Base-by-base conservation (phyloP, 2,113 vertebrate genomes). In the Neodontobutis hainanensis region DNA sequence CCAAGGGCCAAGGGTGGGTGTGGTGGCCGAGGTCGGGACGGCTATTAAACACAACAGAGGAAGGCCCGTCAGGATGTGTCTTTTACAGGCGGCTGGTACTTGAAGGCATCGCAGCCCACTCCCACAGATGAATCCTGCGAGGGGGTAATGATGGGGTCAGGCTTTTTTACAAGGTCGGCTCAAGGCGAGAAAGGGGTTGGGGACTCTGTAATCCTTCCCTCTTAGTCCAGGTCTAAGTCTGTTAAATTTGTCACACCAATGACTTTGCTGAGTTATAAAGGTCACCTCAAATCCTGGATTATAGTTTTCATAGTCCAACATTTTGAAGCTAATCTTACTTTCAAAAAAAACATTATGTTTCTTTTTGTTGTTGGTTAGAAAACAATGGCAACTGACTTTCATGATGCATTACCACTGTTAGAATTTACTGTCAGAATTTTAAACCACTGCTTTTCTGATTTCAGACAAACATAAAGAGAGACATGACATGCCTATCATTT, bases 11-110 rank as follows among this genome's bases (percentile, higher is more conserved):
- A 76, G 84, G 75, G 77, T 80, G 87, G 87, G 86, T 85, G 88
- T 73, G 82, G 88, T 83, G 86, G 78, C 9, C 70, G 68, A 85
- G 87, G 84, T 87, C 81, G 82, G 78, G 70, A 64, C 70, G 70
- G 79, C 89, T 85, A 91, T 90, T 92, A 90, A 92, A 92, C 84
- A 91, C 85, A 87, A 84, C 83, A 89, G 87, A 90, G 89, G 89
- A 88, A 90, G 86, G 82, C 65, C 83, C 78, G 84, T 87, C 92
- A 92, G 91, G 92, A 92, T 90, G 87, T 91, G 78, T 84, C 86
- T 86, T 90, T 90, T 91, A 90, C 85, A 88, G 85, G 81, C 68
- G 79, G 84, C 87, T 89, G 85, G 87, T 86, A 87, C 86, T 90
- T 92, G 78, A 89, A 92, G 89, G 88, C 79, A 91, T 90, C 85